Evolutionary conservation across 2,797 vertebrate genomes (phyloP).

Genomic region (Danio tinwini): DNA sequence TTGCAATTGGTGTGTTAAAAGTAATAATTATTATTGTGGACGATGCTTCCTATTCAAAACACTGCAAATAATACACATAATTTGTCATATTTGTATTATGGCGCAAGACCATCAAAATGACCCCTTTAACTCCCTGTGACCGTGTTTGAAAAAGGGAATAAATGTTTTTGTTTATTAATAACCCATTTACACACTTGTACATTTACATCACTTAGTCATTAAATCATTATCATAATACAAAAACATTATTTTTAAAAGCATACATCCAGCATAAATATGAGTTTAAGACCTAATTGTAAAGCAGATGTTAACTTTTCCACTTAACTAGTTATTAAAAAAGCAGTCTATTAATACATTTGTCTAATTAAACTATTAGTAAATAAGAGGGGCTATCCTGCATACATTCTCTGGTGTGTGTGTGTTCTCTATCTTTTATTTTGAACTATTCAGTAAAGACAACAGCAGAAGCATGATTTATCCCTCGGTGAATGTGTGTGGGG

Average conservation of each 20-base stretch:
- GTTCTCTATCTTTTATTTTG: not conserved
- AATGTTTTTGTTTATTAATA: too few species aligned
- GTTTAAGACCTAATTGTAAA: not conserved
- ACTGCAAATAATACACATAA: too few species aligned
- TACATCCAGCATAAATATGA: not conserved
- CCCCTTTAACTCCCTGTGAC: too few species aligned
- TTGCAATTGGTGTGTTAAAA: too few species aligned
- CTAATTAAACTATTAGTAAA: not conserved
- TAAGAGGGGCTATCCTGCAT: not conserved
- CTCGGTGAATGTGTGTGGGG: not conserved
- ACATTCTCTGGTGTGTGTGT: not conserved
- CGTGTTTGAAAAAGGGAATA: too few species aligned
- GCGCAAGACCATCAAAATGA: too few species aligned
- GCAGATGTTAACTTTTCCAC: not conserved
- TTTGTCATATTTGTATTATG: too few species aligned
- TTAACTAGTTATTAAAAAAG: not conserved
- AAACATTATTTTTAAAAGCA: not conserved
- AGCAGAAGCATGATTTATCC: not conserved
- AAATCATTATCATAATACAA: not conserved
- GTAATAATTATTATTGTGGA: too few species aligned
- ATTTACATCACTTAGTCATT: not conserved
- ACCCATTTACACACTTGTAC: too few species aligned
- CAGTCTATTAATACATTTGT: too few species aligned
- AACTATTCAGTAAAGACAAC: not conserved
- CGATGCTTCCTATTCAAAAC: too few species aligned